These are phyloP conservation scores for Trematomus loennbergii DNA, from an alignment of 2,113 vertebrate genomes.

Conservation along the genomic window DNA sequence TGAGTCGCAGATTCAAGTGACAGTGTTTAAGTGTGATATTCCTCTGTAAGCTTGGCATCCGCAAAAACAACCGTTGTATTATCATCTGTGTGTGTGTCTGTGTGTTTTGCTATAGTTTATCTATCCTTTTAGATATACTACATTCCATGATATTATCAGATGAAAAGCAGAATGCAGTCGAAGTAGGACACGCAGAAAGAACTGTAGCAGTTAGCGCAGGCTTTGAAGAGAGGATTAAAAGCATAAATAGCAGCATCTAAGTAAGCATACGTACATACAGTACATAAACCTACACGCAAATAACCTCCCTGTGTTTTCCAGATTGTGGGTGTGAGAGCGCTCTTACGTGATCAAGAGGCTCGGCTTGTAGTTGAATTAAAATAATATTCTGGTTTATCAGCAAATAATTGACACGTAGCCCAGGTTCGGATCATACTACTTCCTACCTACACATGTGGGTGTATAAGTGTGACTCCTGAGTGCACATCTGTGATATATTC, in stretches of 20 bases:
- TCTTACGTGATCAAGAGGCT: neutral
- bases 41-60: slow-evolving; percentile 61
- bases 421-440: slow-evolving; percentile 10
- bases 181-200: slow-evolving; percentile 26
- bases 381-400: neutral
- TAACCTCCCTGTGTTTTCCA: slow-evolving; percentile 17
- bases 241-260: slow-evolving; percentile 43
- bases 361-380: neutral
- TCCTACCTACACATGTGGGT: slow-evolving; percentile 26
- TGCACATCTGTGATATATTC: slow-evolving; percentile 15
- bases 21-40: slow-evolving; percentile 70
- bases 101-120: slow-evolving; percentile 13
- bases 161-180: slow-evolving; percentile 38
- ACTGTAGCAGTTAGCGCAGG: slow-evolving; percentile 22
- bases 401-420: slow-evolving; percentile 18
- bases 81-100: slow-evolving; percentile 32
- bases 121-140: neutral
- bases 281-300: slow-evolving; percentile 24
- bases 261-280: slow-evolving; percentile 24
- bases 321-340: slow-evolving; percentile 24
- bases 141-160: slow-evolving; percentile 39
- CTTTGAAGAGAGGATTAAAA: slow-evolving; percentile 53
- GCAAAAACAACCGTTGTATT: slow-evolving; percentile 48
- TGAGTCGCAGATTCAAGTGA: slow-evolving; percentile 62
- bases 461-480: slow-evolving; percentile 10